phyloP scores from a whole-genome alignment of 2,888 invertebrate species.

The Lasioglossum zephyrum region DNA sequence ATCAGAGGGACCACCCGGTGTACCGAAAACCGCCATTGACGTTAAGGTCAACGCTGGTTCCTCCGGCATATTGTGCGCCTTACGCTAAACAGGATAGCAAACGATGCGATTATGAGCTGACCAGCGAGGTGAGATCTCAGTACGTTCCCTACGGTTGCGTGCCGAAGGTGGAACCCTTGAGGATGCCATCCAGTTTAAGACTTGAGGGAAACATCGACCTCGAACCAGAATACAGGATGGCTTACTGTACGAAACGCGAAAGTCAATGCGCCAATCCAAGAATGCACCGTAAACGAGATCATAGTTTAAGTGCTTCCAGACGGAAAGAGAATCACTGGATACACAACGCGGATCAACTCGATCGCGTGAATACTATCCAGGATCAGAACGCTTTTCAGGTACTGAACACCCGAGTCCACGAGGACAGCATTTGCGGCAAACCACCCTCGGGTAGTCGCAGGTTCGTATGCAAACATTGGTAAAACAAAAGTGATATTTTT shows the following conservation, averaged over 20 bases:
- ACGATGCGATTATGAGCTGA: conserved; percentile 64
- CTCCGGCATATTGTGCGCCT: conserved; percentile 60
- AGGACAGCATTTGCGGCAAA: conserved; percentile 78
- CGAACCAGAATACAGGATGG: conserved; percentile 85
- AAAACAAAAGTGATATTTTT: background rate
- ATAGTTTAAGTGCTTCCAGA: conserved; percentile 77
- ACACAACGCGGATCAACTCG: conserved; percentile 76
- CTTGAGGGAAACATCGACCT: conserved; percentile 83
- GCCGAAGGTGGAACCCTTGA: conserved; percentile 78
- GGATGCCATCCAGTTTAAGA: conserved; percentile 81
- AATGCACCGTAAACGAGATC: conserved; percentile 73
- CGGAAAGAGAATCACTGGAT: conserved; percentile 78
- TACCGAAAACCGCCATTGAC: conserved; percentile 75
- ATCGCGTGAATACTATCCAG: conserved; percentile 72
- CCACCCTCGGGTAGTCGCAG: conserved; percentile 78
- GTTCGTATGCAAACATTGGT: conserved; percentile 61
- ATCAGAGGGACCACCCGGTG: conserved; percentile 72
- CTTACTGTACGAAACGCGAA: conserved; percentile 76
- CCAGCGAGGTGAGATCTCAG: conserved; percentile 77
- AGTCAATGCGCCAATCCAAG: conserved; percentile 61
- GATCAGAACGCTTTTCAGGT: conserved; percentile 81
- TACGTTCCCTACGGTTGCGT: conserved; percentile 78
- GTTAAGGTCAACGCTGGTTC: conserved; percentile 66
- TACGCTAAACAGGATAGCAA: conserved; percentile 42
- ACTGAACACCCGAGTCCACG: conserved; percentile 77